Base-by-base conservation (phyloP, 2,888 invertebrate genomes). In the Cryptosula pallasiana region DNA sequence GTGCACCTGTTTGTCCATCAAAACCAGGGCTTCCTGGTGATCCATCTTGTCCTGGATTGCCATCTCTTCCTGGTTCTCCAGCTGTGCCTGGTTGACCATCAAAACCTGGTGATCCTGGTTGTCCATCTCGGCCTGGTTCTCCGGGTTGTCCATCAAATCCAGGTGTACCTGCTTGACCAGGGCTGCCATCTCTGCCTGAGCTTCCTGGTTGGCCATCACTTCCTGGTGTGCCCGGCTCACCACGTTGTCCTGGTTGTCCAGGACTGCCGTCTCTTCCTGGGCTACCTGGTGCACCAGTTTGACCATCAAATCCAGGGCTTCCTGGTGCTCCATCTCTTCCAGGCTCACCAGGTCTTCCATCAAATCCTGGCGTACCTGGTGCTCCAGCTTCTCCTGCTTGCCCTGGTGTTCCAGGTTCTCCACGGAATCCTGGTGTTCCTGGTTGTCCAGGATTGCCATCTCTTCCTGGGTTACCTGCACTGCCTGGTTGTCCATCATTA, bases 281-380 rank as follows among this genome's bases (percentile, higher is more conserved):
- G 16, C 29, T 55, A 54, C 78, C 77, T 57, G 71, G 36, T 27
- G 20, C 23, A 27, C 77, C 77, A 34, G 69, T 34, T 69, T 35
- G 69, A 34, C 78, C 77, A 57, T 71, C 45, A n/a, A n/a, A 55
- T 25, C 76, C 76, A 20, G 55, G 25, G 23, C 55, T 32, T 27
- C 75, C 75, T 69, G 45, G 63, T 36, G 71, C 69, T 25, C 58
- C 58, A 23, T 58, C 29, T 23, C 25, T 29, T 27, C 72, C 72
- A 23, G 55, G n/a, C 1, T 16, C 55, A 35, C 72, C 72, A 71
- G 55, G 23, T 5, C 32, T 5, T 57, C 57, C 57, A 57, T 57
- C 57, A 23, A 57, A 57, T 57, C 57, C 57, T 57, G 57, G 57
- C 5, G 57, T 9, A 71, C 34, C 34, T 25, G 29, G 75, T 74